These are phyloP conservation scores for Micromesistius poutassou DNA, from an alignment of 2,797 vertebrate species.

Conservation along the genomic window DNA sequence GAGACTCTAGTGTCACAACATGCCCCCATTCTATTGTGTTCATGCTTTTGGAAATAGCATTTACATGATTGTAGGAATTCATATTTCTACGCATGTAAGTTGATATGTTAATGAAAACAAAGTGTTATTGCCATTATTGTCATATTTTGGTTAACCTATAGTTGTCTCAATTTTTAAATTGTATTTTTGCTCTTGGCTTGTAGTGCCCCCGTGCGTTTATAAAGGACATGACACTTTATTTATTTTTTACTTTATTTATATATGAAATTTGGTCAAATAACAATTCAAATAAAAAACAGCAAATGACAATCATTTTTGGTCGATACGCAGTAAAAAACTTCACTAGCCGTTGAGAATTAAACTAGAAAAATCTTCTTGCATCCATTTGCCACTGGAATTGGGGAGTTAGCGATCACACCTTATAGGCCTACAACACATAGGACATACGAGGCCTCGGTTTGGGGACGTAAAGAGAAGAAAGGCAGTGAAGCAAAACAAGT, in stretches of 20 bases:
- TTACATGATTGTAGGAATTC: not conserved
- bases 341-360: too few species aligned
- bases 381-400: not conserved
- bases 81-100: not conserved
- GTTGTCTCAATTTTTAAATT: not conserved
- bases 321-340: not conserved
- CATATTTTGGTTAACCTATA: not conserved
- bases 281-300: not conserved
- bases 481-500: conserved; percentile 24
- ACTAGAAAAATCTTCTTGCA: not conserved
- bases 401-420: not conserved
- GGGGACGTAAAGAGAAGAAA: not conserved
- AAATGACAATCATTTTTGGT: not conserved
- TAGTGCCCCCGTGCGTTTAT: conserved; percentile 51
- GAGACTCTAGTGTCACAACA: too few species aligned
- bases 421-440: not conserved
- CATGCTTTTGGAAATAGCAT: not conserved
- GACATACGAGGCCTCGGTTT: not conserved
- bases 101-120: not conserved
- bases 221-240: conserved; percentile 14
- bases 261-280: not conserved
- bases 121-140: not conserved
- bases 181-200: conserved; percentile 18
- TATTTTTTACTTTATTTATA: too few species aligned
- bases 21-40: not conserved